These are phyloP conservation scores for Acanthosepion pharaonis DNA, from an alignment of 2,888 invertebrate genomes.

Conservation along the genomic window DNA sequence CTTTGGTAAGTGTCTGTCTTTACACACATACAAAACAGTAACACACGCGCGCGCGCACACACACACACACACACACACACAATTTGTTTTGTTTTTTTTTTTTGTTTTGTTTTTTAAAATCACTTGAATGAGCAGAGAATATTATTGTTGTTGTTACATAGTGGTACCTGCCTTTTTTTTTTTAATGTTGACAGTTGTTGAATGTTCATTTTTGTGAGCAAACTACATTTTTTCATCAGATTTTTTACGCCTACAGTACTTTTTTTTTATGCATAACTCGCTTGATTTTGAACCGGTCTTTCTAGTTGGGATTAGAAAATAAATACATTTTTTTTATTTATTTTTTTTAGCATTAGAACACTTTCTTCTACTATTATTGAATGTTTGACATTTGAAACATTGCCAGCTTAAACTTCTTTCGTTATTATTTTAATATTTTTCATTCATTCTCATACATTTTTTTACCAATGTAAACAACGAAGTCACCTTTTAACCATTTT, in stretches of 20 bases:
- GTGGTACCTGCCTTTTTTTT: background rate
- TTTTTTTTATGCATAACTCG: background rate
- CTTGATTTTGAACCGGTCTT: background rate
- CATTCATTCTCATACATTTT: too few species aligned
- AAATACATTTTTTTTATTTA: too few species aligned
- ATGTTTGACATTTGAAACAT: too few species aligned
- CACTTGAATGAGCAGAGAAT: background rate
- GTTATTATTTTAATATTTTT: too few species aligned
- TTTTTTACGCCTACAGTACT: background rate
- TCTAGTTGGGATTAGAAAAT: background rate
- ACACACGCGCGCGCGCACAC: background rate
- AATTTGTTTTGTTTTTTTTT: too few species aligned
- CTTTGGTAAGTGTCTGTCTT: slow-evolving; percentile 37
- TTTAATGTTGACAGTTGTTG: background rate
- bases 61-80: background rate
- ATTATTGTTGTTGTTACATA: background rate
- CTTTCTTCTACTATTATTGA: too few species aligned
- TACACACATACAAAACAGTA: too few species aligned
- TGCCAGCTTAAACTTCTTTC: too few species aligned
- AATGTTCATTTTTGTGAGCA: background rate
- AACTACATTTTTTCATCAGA: background rate
- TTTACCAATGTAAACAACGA: too few species aligned
- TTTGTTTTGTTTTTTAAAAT: background rate
- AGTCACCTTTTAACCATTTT: too few species aligned
- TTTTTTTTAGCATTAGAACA: too few species aligned